A percentile compares a stretch with the other conserved stretches of the same genome.
These are phyloP conservation scores for Mionectes macconnelli DNA, from an alignment of 2,113 vertebrate genomes.

Conservation along the genomic window DNA sequence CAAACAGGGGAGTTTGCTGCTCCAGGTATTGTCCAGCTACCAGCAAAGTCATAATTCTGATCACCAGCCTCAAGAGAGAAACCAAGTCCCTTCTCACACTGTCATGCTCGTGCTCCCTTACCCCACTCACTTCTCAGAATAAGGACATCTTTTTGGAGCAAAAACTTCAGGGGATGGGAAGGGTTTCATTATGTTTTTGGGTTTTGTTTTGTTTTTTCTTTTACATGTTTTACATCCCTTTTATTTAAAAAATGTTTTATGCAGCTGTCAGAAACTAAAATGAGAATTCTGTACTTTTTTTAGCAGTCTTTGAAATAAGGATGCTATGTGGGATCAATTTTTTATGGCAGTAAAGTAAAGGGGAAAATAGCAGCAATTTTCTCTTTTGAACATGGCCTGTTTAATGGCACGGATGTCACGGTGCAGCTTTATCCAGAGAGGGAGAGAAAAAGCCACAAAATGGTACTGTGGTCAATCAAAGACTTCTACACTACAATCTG, in stretches of 20 bases:
- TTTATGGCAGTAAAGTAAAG: slow-evolving; percentile 82
- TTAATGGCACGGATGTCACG: slow-evolving; percentile 80
- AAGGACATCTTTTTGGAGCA: slow-evolving; percentile 5
- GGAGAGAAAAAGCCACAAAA: slow-evolving; percentile 67
- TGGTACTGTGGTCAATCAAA: slow-evolving; percentile 73
- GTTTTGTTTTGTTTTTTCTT: not conserved
- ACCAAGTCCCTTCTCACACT: not conserved
- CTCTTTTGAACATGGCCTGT: slow-evolving; percentile 78
- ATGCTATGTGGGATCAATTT: slow-evolving; percentile 82
- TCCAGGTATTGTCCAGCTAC: not conserved
- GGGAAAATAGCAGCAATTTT: slow-evolving; percentile 85
- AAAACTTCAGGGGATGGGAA: not conserved
- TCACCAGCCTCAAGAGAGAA: not conserved
- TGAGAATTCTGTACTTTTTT: slow-evolving; percentile 62
- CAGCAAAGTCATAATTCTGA: not conserved
- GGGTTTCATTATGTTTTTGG: not conserved
- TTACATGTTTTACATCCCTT: slow-evolving; percentile 18
- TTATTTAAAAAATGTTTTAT: slow-evolving; percentile 61
- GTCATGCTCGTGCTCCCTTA: not conserved
- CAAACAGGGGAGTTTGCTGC: not conserved
- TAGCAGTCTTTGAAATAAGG: slow-evolving; percentile 76
- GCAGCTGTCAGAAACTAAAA: slow-evolving; percentile 70
- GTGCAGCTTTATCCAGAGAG: slow-evolving; percentile 70
- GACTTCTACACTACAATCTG: slow-evolving; percentile 57
- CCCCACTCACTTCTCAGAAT: not conserved